Base-by-base conservation (phyloP, 2,888 invertebrate genomes). In the Erpobdella octoculata region DNA sequence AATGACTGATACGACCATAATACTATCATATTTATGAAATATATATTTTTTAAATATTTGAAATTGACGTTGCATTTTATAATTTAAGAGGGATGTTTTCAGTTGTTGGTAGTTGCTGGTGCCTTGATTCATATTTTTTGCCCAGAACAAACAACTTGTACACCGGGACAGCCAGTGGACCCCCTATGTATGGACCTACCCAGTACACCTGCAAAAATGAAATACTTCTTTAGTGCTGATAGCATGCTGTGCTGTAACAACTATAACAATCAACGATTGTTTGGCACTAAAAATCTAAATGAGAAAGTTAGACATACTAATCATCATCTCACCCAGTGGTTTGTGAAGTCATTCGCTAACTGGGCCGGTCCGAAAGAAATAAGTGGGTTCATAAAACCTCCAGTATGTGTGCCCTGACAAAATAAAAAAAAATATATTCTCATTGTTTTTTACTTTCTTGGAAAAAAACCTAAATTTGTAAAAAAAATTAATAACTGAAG, bases 371-470 rank as follows among this genome's bases (percentile, higher is more conserved):
- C 62, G 15, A 70, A 58, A 8, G 70, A 46, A 38, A 70, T 38
- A 2, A 62, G 28, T 3, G 70, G 70, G 28, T 70, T 70, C 70
- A 70, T 61, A 31, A 62, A 33, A 12, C 61, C 70, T 21, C 70
- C 70, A 4, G 70, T 61, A n/a, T 70, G 70, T 18, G 70, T 70
- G 25, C 70, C 70, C 70, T 70, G 36, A n/a, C n/a, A n/a, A 28
- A 53, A 53, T 9, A 25, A n/a, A 53, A 5, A 15, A 25, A 9
- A 18, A n/a, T 46, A 3, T 46, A 5, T 46, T n/a, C 18, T 46
- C 21, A 46, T 46, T 46, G 5, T 21, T n/a, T 46, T 46, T 46
- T 2, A 53, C 28, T 6, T 9, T 9, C 28, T 53, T 25, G 5
- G 18, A 46, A 46, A 41, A 41, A 18, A 12, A 41, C 41, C 9